Base-by-base conservation (phyloP, 2,888 invertebrate species). In the Toxonevra muliebris region DNA sequence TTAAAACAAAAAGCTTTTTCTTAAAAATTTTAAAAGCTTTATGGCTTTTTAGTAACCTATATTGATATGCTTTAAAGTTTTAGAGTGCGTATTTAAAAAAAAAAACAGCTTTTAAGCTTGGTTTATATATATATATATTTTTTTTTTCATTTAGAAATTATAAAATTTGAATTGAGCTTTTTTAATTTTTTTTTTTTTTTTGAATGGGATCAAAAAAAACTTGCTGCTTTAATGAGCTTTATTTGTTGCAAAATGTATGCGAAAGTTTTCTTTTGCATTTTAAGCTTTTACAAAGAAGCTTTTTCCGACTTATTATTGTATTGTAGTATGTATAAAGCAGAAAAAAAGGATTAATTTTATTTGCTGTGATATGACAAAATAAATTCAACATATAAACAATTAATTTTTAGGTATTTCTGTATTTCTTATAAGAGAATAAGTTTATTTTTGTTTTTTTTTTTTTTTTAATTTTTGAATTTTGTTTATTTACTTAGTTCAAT, bases 181-280 rank as follows among this genome's bases (percentile, higher is more conserved):
- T 50, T 52, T 30, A 20, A 20, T 43, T 43, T 42, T 12, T 15
- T 42, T 5, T 30, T 19, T 63, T 20, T 30, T 53, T 58, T 64
- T 55, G n/a, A 20, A 53, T 57, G 43, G 41, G 43, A 13, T 11
- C 65, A 73, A 75, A 30, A 30, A 30, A 30, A 76, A 78, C 77
- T 79, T 78, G 78, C 78, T 79, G 78, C 78, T 78, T 78, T 65
- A 73, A 76, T 70, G 30, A 19, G 60, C 60, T 60, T 60, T 60
- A n/a, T 15, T 57, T 57, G 19, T 13, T 57, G 48, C 57, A 48
- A 50, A 64, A 50, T 64, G 13, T 64, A 63, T 57, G 45, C 19
- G 17, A 63, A 48, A 45, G 5, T 45, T 30, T 30, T 30, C 30
- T 30, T 30, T 30, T 30, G 30, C 30, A 30, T 30, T 30, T 30